phyloP scores from a whole-genome alignment of 1,140 invertebrate species.

The Zophobas atratus region DNA sequence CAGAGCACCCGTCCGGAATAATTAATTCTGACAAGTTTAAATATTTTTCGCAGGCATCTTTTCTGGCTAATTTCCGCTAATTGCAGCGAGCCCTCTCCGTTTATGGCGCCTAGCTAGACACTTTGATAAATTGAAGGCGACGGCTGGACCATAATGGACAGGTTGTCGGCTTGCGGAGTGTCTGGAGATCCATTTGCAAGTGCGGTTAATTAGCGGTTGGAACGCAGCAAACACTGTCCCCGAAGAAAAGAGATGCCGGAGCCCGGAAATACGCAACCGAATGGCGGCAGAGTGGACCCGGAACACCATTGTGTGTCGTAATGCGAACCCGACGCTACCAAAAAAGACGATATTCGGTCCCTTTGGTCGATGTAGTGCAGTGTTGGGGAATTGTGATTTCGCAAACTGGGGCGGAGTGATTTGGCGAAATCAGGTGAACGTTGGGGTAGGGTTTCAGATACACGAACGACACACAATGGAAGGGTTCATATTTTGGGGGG shows the following conservation, averaged over 20 bases:
- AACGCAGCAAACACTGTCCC: conserved; percentile 26
- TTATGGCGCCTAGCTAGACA: conserved; percentile 10
- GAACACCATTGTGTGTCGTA: conserved; percentile 43
- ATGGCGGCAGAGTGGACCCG: conserved; percentile 43
- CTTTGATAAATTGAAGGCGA: conserved; percentile 48
- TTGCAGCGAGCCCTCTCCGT: conserved; percentile 11
- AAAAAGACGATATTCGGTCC: conserved; percentile 16
- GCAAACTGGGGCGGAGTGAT: no score
- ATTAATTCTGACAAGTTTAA: no score
- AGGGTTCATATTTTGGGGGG: not conserved
- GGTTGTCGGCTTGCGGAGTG: conserved; percentile 41
- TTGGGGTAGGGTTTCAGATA: no score
- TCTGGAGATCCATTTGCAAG: conserved; percentile 49
- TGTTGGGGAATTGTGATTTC: conserved; percentile 11
- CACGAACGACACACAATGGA: not conserved
- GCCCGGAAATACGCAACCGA: conserved; percentile 37
- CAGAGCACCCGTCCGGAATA: no score
- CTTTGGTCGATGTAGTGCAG: conserved; percentile 26
- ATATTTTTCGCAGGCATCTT: no score
- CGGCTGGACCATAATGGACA: conserved; percentile 50
- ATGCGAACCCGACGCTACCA: conserved; percentile 21
- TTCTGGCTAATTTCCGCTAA: conserved; percentile 20
- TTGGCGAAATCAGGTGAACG: no score
- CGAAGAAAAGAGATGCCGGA: conserved; percentile 42
- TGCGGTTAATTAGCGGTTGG: conserved; percentile 50